These are phyloP conservation scores for Engraulis encrasicolus DNA, from an alignment of 2,113 vertebrate species.

Conservation along the genomic window DNA sequence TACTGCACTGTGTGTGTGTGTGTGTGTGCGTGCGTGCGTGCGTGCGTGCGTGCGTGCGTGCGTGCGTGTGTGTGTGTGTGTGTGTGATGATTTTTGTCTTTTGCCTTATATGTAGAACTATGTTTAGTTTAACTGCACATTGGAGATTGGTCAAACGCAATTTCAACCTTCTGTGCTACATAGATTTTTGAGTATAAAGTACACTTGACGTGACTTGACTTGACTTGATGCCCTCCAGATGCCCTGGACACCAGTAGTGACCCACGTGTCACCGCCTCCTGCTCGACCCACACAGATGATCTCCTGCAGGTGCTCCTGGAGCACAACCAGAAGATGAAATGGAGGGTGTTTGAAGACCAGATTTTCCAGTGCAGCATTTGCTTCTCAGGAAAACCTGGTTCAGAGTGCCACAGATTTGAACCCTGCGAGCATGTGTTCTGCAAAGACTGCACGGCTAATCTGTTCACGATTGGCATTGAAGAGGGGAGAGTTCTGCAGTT, in stretches of 20 bases:
- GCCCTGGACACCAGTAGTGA: not conserved
- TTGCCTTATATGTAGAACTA: no score
- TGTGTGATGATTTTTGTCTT: no score
- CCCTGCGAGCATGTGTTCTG: conserved; percentile 88
- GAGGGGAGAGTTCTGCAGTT: conserved; percentile 84
- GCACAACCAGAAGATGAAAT: conserved; percentile 80
- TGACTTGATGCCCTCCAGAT: no score
- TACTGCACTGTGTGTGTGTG: no score
- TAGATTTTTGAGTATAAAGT: no score
- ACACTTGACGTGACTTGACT: no score
- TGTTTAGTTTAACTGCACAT: no score
- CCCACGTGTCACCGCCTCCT: conserved; percentile 48
- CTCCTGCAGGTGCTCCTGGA: conserved; percentile 83
- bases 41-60: no score
- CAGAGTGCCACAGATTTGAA: conserved; percentile 77
- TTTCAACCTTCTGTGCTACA: no score
- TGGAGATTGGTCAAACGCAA: no score
- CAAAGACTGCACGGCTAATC: conserved; percentile 79
- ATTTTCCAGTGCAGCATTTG: conserved; percentile 85
- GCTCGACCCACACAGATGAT: conserved; percentile 66
- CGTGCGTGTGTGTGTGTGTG: no score
- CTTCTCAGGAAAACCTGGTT: conserved; percentile 80
- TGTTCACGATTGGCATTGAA: conserved; percentile 85
- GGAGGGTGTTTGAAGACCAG: conserved; percentile 80
- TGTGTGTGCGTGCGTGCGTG: no score